Base-by-base conservation (phyloP, 2,113 vertebrate species). In the Phyllopteryx taeniolatus region DNA sequence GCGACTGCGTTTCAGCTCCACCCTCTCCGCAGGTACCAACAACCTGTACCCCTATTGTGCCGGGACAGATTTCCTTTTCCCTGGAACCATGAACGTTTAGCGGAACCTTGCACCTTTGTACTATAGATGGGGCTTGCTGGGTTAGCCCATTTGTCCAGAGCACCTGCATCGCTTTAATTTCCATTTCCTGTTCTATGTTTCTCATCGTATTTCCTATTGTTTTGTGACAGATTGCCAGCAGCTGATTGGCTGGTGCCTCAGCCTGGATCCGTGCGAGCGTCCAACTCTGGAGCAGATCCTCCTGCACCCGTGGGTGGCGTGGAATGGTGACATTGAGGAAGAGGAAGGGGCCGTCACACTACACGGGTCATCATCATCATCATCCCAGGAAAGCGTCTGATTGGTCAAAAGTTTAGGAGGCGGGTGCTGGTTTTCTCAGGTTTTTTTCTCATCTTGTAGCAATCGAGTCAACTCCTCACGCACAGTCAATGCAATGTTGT, bases 251-350 rank as follows among this genome's bases (percentile, higher is more conserved):
- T 96, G 95, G 95, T 98, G 96, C 88, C 94, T 98, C 79, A 94
- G 94, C 72, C 87, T 95, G 91, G 90, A 95, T 90, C 96, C 96
- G 51, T 95, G 95, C 0, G 94, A 96, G 79, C 91, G 96, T 86
- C 96, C 96, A 42, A 94, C 95, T 3, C 90, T 98, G 80, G 96
- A 98, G 88, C 95, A 98, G 89, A 95, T 98, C 59, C 93, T 95
- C 22, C 92, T 95, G 63, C 96, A 98, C 79, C 92, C 93, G 19
- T 98, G 96, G 96, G 93, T 98, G 93, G 89, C 91, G 49, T n/a
- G 17, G 5, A 12, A 19, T 54, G 42, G 49, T 5, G 2, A 20
- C 0, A 14, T 22, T 0, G 69, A 70, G 11, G 42, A 65, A 20
- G 54, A 27, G 10, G 2, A 87, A 88, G 72, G 84, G 85, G 0